These are phyloP conservation scores for Candoia aspera DNA, from an alignment of 2,113 vertebrate species.

Conservation along the genomic window DNA sequence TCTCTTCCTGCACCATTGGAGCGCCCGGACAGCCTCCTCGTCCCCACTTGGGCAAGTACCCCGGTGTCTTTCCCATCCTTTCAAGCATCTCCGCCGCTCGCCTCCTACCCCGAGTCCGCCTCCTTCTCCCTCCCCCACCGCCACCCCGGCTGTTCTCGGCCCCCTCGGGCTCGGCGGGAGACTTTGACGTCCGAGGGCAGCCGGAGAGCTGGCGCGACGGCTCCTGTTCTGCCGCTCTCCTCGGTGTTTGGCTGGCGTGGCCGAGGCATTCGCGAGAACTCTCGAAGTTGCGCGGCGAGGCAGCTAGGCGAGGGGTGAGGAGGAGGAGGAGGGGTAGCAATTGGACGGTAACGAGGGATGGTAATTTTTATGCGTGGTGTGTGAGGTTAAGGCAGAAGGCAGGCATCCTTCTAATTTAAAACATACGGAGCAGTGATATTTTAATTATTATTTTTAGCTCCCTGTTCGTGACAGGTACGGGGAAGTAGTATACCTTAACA, in stretches of 20 bases:
- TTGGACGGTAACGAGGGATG: not conserved
- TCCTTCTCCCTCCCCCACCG: not conserved
- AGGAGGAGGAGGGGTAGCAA: not conserved
- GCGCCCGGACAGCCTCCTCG: slow-evolving; percentile 82
- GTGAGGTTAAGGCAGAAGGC: not conserved
- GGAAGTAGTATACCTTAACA: not conserved
- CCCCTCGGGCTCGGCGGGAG: not conserved
- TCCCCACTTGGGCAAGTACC: slow-evolving; percentile 85
- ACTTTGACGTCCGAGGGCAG: not conserved
- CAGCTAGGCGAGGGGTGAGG: not conserved
- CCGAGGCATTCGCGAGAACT: not conserved
- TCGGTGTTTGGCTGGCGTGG: not conserved
- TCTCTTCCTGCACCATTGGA: slow-evolving; percentile 75
- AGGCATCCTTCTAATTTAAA: not conserved
- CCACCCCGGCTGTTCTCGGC: not conserved
- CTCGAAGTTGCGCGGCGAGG: not conserved
- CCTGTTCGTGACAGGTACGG: not conserved
- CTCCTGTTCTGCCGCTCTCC: not conserved
- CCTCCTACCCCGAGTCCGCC: not conserved
- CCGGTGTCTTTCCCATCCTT: not conserved
- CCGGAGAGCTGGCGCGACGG: not conserved
- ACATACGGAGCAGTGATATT: not conserved
- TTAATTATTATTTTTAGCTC: not conserved
- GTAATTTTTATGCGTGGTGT: not conserved
- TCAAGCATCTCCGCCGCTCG: not conserved